These are phyloP conservation scores for Drosophila nigritarsus DNA, from an alignment of 2,888 invertebrate genomes.

Conservation along the genomic window DNA sequence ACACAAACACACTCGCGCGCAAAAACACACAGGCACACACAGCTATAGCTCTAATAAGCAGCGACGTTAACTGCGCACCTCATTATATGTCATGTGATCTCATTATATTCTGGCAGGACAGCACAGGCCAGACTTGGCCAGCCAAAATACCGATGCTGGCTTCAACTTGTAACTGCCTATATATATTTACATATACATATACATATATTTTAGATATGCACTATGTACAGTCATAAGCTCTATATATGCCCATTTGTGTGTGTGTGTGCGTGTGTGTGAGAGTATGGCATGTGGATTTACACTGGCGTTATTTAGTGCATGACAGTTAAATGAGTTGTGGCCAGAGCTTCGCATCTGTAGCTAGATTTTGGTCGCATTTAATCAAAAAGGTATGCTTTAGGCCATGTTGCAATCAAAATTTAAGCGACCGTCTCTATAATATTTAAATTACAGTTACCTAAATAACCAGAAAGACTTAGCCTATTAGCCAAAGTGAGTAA, in stretches of 20 bases:
- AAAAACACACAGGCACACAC: not conserved
- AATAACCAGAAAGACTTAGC: slow-evolving; percentile 13
- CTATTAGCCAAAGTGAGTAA: slow-evolving; percentile 11
- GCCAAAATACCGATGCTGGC: slow-evolving; percentile 39
- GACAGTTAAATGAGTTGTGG: slow-evolving; percentile 81
- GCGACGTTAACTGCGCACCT: slow-evolving; percentile 67
- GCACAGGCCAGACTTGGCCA: slow-evolving; percentile 16
- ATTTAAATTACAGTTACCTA: slow-evolving; percentile 34
- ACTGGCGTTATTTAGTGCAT: slow-evolving; percentile 77
- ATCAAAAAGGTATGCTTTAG: slow-evolving; percentile 57
- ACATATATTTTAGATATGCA: slow-evolving; percentile 19
- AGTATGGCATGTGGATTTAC: slow-evolving; percentile 64
- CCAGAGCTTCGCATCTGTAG: slow-evolving; percentile 48
- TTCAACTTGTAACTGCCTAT: slow-evolving; percentile 7
- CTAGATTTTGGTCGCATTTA: slow-evolving; percentile 61
- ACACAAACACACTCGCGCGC: slow-evolving; percentile 13
- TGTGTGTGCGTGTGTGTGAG: slow-evolving; percentile 14
- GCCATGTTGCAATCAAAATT: slow-evolving; percentile 37
- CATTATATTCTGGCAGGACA: slow-evolving; percentile 53
- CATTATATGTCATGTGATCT: slow-evolving; percentile 81
- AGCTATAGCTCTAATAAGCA: slow-evolving; percentile 47
- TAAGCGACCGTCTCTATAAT: slow-evolving; percentile 23
- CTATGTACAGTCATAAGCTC: slow-evolving; percentile 63
- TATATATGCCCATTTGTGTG: slow-evolving; percentile 11
- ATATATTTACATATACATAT: not conserved